Conservation (phyloP, 2,888 invertebrate genomes). For the Xestia xanthographa region DNA sequence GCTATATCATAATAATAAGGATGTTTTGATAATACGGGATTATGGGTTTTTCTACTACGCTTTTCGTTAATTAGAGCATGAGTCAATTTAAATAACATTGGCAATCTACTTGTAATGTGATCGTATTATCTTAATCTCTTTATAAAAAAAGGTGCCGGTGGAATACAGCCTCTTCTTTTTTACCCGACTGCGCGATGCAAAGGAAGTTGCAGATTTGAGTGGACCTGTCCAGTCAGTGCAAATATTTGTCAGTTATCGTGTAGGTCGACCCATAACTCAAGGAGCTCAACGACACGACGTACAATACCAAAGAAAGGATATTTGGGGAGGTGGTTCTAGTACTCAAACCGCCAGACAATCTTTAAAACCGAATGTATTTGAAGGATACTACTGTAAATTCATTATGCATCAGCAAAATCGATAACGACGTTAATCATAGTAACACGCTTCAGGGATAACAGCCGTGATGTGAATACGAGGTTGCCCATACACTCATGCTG, state of each 20-base stretch:
- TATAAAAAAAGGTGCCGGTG: not conserved
- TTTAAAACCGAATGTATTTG: not conserved
- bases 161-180: not conserved
- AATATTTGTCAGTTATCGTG: not conserved
- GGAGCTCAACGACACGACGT: too few relatives aligned
- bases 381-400: not conserved
- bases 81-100: not conserved
- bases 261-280: not conserved
- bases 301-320: too few relatives aligned
- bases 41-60: conserved; percentile 13
- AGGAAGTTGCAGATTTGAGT: not conserved
- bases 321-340: too few relatives aligned
- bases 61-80: not conserved
- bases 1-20: conserved; percentile 18
- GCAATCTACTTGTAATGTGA: not conserved
- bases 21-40: conserved; percentile 9
- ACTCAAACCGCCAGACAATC: too few relatives aligned
- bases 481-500: too few relatives aligned
- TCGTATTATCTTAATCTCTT: not conserved
- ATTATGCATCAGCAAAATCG: not conserved
- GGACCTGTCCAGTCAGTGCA: too few relatives aligned
- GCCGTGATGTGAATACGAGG: not conserved
- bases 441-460: not conserved
- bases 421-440: not conserved
- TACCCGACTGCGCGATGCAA: not conserved